phyloP scores from a whole-genome alignment of 2,888 invertebrate species.

The Drosophila rubida region DNA sequence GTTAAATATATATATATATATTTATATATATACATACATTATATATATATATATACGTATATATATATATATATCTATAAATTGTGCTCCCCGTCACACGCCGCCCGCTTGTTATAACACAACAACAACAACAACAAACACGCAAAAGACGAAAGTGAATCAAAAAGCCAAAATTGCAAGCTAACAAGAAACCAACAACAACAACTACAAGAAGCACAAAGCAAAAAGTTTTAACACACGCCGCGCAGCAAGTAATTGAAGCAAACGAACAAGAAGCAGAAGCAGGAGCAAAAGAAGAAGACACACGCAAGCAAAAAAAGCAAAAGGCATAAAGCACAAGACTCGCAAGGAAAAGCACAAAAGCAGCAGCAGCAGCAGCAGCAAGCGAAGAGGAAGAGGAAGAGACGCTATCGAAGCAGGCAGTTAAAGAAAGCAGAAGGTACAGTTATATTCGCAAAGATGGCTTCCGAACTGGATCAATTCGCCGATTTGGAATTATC shows the following conservation, averaged over 20 bases:
- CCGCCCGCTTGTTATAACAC: not conserved
- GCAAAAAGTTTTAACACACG: not conserved
- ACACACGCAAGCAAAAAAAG: no score
- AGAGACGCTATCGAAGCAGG: not conserved
- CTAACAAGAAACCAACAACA: no score
- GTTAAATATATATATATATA: not conserved
- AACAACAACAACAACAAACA: not conserved
- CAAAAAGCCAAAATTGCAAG: not conserved
- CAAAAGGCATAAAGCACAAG: not conserved
- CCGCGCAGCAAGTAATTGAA: not conserved
- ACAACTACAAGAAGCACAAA: not conserved
- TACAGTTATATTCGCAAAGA: conserved; percentile 57
- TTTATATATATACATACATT: not conserved
- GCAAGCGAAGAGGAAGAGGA: not conserved
- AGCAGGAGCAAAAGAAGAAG: no score
- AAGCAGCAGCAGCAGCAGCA: no score
- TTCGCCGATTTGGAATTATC: conserved; percentile 89
- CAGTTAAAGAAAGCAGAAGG: conserved; percentile 13
- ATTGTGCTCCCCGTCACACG: not conserved
- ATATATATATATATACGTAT: not conserved
- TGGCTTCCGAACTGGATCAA: conserved; percentile 86
- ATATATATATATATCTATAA: not conserved
- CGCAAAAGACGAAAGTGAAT: conserved; percentile 10
- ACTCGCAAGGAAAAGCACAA: not conserved
- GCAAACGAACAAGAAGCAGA: not conserved